Evolutionary conservation across 2,113 vertebrate species (phyloP), one percentile per base, ranked within the genome.

Genomic region (Caloenas nicobarica): DNA sequence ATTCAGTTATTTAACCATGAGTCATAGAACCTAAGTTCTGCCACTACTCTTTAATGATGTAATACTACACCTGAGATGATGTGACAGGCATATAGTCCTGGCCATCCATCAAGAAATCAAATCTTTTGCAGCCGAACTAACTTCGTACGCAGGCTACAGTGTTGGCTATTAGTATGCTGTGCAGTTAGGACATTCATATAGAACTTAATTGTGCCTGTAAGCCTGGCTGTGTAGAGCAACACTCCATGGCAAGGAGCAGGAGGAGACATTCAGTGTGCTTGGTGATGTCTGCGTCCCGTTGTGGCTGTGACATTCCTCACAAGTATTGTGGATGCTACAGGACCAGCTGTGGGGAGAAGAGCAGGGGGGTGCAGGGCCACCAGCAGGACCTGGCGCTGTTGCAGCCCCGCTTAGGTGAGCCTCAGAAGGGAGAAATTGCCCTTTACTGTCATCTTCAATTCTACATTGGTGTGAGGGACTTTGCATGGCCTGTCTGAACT

Each of bases 251-350:
- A 76, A 65, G 58, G 66, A 79, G 66, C 81, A 44, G 57, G 25
- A 82, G 48, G 1, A 82, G 78, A 22, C 16, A 13, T 56, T 85
- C 5, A 9, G 23, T 8, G 1, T 14, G 50, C 25, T 44, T 65
- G 2, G 3, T 69, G 71, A 15, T 31, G 53, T 42, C 57, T 3
- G 0, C 2, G 4, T 70, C 64, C 72, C 7, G 0, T 8, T 44
- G 33, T 42, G 77, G 40, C 65, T 79, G n/a, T 29, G 53, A 17
- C 48, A 12, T 60, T 90, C 34, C 65, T 85, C 25, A 3, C 38
- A 46, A 71, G 84, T 1, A 7, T 21, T 4, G 44, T 31, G 66
- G 0, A 0, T 19, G 54, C 46, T 31, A 1, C 7, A 46, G 56
- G 34, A 40, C 44, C 81, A 82, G 60, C 26, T 34, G 5, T 16